phyloP scores from a whole-genome alignment of 1,140 invertebrate species.

The Megalopta genalis region DNA sequence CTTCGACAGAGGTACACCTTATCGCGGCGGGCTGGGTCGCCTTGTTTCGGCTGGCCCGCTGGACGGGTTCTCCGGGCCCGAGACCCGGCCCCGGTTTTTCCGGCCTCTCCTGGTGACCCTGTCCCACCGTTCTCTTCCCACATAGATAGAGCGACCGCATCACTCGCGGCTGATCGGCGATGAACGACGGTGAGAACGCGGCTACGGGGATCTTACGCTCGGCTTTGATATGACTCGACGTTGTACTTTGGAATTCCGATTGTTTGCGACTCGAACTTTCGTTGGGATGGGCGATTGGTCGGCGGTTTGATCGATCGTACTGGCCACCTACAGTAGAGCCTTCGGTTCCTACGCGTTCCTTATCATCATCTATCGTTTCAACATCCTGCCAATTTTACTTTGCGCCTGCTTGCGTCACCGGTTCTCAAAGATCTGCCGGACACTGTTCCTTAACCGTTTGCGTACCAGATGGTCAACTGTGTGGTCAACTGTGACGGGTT shows the following conservation, averaged over 20 bases:
- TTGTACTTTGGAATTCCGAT: conserved; percentile 50
- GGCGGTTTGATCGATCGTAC: not conserved
- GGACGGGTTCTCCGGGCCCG: not conserved
- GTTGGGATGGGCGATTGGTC: not conserved
- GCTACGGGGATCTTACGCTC: conserved; percentile 10
- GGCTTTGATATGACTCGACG: conserved; percentile 59
- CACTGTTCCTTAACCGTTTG: too few relatives aligned
- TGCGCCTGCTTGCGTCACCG: too few relatives aligned
- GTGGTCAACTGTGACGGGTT: too few relatives aligned
- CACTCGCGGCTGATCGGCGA: conserved; percentile 30
- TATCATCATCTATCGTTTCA: too few relatives aligned
- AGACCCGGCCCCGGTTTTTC: not conserved
- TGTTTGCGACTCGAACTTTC: conserved; percentile 7
- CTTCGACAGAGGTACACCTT: conserved; percentile 67
- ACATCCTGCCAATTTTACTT: too few relatives aligned
- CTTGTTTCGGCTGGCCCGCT: not conserved
- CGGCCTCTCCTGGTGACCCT: conserved; percentile 28
- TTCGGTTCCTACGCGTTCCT: too few relatives aligned
- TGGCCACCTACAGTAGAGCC: too few relatives aligned
- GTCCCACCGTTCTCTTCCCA: conserved; percentile 35
- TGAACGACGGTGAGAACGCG: conserved; percentile 28
- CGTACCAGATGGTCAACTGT: too few relatives aligned
- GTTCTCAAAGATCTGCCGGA: too few relatives aligned
- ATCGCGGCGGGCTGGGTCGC: conserved; percentile 33
- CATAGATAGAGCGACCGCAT: conserved; percentile 57